These are phyloP conservation scores for Abscondita cerata DNA, from an alignment of 2,888 invertebrate species.

Conservation along the genomic window DNA sequence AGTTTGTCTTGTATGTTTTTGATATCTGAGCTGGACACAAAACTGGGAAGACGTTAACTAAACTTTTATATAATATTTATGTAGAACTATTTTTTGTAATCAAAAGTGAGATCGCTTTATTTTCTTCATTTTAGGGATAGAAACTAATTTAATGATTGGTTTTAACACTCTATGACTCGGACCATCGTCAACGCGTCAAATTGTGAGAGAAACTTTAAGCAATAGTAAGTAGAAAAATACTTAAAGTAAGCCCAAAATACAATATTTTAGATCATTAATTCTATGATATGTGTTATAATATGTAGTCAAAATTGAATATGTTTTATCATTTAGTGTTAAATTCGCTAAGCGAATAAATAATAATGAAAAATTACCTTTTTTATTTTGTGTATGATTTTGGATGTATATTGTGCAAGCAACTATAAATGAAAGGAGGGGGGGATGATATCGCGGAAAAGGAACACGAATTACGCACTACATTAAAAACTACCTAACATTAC, in stretches of 20 bases:
- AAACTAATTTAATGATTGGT: too few species aligned
- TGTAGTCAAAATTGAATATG: constrained; percentile 27
- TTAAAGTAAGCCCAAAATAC: constrained; percentile 20
- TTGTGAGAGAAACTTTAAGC: not conserved
- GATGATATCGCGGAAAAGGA: constrained; percentile 16
- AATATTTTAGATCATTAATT: constrained; percentile 15
- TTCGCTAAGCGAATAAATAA: constrained; percentile 1
- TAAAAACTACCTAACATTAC: constrained; percentile 22
- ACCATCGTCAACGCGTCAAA: too few species aligned
- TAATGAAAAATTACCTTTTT: constrained; percentile 17
- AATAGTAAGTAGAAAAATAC: constrained; percentile 1
- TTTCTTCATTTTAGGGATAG: too few species aligned
- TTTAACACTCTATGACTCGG: too few species aligned
- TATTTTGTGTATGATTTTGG: too few species aligned
- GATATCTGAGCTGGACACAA: too few species aligned
- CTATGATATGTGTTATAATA: constrained; percentile 31
- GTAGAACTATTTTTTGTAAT: constrained; percentile 1
- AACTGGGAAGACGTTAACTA: constrained; percentile 57
- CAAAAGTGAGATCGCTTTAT: constrained; percentile 3
- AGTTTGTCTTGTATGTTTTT: constrained; percentile 36
- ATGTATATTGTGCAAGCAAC: constrained; percentile 17
- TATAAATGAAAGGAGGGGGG: constrained; percentile 8
- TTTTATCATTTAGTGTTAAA: constrained; percentile 2
- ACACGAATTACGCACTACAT: constrained; percentile 23
- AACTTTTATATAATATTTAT: constrained; percentile 38